Base-by-base conservation (phyloP, 2,113 vertebrate species). In the Atlantisia rogersi region DNA sequence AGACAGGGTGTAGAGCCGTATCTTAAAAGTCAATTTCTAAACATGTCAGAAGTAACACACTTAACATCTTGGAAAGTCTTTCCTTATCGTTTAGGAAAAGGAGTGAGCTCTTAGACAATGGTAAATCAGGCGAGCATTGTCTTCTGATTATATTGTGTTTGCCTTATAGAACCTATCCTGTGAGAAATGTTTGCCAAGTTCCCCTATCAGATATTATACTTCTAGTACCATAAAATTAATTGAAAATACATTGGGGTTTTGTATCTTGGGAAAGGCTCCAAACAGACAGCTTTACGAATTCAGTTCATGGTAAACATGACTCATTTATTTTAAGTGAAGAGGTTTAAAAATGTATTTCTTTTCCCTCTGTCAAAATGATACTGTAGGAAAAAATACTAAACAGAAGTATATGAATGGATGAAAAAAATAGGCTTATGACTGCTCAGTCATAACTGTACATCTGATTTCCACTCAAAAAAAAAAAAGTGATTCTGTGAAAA, bases 141-240 rank as follows among this genome's bases (percentile, higher is more conserved):
- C 12, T 64, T 74, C 19, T 26, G 11, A 40, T 46, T 64, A 32
- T 28, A 31, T 19, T 79, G 31, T 12, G 40, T 68, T 92, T 71
- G 9, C 14, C 31, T 19, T 67, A 40, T 6, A 63, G 40, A 79
- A 26, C 39, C 58, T 48, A 71, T 6, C 21, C 14, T 50, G 5
- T n/a, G 31, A 82, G 24, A 12, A 76, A 64, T 19, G 7, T 29
- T 82, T 82, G 28, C 31, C 42, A 88, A 56, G 8, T 50, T 94
- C 5, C 6, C 14, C 0, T 0, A 11, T 19, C 15, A 55, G 24
- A n/a, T 82, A 58, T 28, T 73, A 15, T 11, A 44, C 17, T 78
- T 60, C 26, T 44, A 44, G 2, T 55, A 24, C 8, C 40, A 50
- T 12, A 64, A 55, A 92, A 76, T n/a, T 40, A 68, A 56, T 56